A percentile compares a stretch with the other conserved stretches of the same genome.
Evolutionary conservation across 1,140 invertebrate species (phyloP).

Genomic region (Hetaerina americana): DNA sequence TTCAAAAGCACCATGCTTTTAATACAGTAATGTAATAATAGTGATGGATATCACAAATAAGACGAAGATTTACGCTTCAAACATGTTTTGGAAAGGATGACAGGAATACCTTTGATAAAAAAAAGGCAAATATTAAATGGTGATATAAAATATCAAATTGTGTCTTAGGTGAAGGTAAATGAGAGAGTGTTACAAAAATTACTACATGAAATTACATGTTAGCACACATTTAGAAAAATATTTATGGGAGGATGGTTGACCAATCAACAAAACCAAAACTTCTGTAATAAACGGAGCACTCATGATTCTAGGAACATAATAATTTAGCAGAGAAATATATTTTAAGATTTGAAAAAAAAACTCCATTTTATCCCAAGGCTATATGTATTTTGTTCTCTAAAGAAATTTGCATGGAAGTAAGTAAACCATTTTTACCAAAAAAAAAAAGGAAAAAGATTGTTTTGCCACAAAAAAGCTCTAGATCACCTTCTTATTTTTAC

Average conservation of each 20-base stretch:
- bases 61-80: background rate
- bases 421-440: background rate
- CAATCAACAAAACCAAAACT: background rate
- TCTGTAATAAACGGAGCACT: background rate
- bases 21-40: background rate
- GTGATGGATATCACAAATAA: background rate
- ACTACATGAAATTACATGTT: background rate
- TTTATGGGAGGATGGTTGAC: background rate
- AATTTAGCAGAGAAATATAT: background rate
- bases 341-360: background rate
- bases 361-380: background rate
- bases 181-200: background rate
- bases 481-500: background rate
- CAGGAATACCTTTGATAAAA: background rate
- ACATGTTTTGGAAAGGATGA: background rate
- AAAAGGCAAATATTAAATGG: background rate
- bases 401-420: background rate
- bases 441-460: background rate
- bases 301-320: background rate
- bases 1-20: background rate
- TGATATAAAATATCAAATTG: slow-evolving; percentile 1
- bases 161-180: background rate
- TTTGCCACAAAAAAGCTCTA: background rate
- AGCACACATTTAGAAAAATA: background rate
- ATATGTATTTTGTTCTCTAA: background rate